A percentile compares a stretch with the other conserved stretches of the same genome.
phyloP scores from a whole-genome alignment of 1,140 invertebrate genomes.

The Meloidogyne exigua region DNA sequence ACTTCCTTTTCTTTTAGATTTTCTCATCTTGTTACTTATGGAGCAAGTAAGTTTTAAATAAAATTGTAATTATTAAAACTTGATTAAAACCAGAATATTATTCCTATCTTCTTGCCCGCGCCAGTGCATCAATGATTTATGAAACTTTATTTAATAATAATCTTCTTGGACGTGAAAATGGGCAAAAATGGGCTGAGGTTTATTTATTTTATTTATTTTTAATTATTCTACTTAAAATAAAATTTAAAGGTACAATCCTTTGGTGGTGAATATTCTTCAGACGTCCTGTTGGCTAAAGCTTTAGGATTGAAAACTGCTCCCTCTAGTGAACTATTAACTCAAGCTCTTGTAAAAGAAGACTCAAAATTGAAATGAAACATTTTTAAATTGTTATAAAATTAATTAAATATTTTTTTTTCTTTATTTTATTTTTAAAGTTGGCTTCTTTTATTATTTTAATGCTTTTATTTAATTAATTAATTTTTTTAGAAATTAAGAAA shows the following conservation, averaged over 20 bases:
- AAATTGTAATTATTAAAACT: not conserved
- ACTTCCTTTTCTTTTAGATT: constrained; percentile 64
- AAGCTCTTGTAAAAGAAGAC: not conserved
- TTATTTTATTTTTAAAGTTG: no score
- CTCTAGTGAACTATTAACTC: constrained; percentile 22
- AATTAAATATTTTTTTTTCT: no score
- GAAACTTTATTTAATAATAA: constrained; percentile 79
- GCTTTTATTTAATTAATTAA: no score
- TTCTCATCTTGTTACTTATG: constrained; percentile 93
- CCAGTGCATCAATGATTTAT: constrained; percentile 90
- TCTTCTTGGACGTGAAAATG: constrained; percentile 72
- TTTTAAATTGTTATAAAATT: no score
- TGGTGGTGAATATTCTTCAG: constrained; percentile 58
- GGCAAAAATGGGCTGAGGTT: constrained; percentile 53
- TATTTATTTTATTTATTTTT: not conserved
- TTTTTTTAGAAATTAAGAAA: not conserved
- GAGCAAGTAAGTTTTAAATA: constrained; percentile 71
- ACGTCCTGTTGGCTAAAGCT: constrained; percentile 39
- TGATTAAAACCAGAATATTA: constrained; percentile 76
- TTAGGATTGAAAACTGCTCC: constrained; percentile 4
- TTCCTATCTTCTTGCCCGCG: constrained; percentile 88
- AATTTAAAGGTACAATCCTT: constrained; percentile 52
- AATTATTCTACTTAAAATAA: no score
- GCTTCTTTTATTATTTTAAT: no score
- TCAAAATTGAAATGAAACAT: not conserved